These are phyloP conservation scores for Gymnocephalus cernua DNA, from an alignment of 2,113 vertebrate species.

Conservation along the genomic window DNA sequence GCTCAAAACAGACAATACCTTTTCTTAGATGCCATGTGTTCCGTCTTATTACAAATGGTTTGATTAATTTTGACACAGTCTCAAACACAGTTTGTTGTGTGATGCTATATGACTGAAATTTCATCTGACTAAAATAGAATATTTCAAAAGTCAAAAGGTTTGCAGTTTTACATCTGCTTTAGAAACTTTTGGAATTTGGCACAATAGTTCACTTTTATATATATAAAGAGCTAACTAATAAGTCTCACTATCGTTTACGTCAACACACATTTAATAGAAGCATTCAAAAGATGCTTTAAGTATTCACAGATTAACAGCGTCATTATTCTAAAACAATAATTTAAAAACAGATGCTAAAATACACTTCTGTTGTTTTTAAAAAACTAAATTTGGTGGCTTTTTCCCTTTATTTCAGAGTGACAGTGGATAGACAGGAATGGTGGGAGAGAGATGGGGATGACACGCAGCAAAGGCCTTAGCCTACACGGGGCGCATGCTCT, in stretches of 20 bases:
- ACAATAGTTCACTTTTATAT: background rate
- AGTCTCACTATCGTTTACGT: no score
- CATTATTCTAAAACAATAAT: background rate
- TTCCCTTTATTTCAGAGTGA: no score
- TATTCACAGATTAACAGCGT: background rate
- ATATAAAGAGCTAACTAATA: background rate
- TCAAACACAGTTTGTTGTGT: slow-evolving; percentile 27
- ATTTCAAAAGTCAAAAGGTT: slow-evolving; percentile 19
- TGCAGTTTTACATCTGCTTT: slow-evolving; percentile 14
- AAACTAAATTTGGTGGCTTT: no score
- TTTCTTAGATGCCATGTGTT: slow-evolving; percentile 5
- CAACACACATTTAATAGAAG: background rate
- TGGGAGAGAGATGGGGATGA: no score
- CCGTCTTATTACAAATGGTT: slow-evolving; percentile 33
- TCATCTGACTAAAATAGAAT: slow-evolving; percentile 39
- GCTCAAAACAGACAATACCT: slow-evolving; percentile 26
- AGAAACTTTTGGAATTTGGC: slow-evolving; percentile 4
- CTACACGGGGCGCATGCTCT: no score
- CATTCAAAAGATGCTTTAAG: background rate
- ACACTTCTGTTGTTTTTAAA: background rate
- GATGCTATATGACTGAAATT: slow-evolving; percentile 21
- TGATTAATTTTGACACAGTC: slow-evolving; percentile 43
- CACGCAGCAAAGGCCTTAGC: no score
- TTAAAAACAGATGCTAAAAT: background rate
- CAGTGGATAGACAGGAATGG: no score